A percentile compares a stretch with the other conserved stretches of the same genome.
Conservation (phyloP, 1,140 invertebrate species). For the Epicauta chinensis region DNA sequence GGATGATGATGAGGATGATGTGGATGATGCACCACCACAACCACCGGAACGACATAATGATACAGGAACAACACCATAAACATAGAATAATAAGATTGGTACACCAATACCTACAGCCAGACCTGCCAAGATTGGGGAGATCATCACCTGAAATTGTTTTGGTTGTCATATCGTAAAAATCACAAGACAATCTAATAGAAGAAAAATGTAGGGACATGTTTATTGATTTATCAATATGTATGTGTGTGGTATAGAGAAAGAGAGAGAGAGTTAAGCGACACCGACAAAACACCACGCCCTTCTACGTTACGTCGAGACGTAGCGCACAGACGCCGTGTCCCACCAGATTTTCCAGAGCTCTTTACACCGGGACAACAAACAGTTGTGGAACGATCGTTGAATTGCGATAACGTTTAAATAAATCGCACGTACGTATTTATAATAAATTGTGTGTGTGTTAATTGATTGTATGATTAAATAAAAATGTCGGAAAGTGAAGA, state of each 20-base stretch:
- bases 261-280: too few relatives aligned
- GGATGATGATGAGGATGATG: slow-evolving; percentile 59
- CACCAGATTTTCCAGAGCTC: too few relatives aligned
- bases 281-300: slow-evolving; percentile 2
- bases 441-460: too few relatives aligned
- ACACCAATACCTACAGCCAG: slow-evolving; percentile 91
- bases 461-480: background rate
- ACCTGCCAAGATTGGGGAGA: slow-evolving; percentile 86
- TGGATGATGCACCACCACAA: slow-evolving; percentile 78
- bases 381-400: too few relatives aligned
- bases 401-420: too few relatives aligned
- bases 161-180: background rate
- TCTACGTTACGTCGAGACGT: background rate
- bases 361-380: too few relatives aligned
- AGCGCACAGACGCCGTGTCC: too few relatives aligned
- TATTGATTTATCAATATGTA: too few relatives aligned
- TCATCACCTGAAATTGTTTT: slow-evolving; percentile 59
- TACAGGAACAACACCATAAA: slow-evolving; percentile 95
- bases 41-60: slow-evolving; percentile 91
- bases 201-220: too few relatives aligned
- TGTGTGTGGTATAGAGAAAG: too few relatives aligned
- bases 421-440: too few relatives aligned
- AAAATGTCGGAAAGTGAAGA: slow-evolving; percentile 53
- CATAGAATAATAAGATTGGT: slow-evolving; percentile 91
- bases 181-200: too few relatives aligned